Percentiles rank a stretch among this genome's conserved stretches.
phyloP scores from a whole-genome alignment of 1,140 invertebrate genomes.

The Antheraea mylitta region DNA sequence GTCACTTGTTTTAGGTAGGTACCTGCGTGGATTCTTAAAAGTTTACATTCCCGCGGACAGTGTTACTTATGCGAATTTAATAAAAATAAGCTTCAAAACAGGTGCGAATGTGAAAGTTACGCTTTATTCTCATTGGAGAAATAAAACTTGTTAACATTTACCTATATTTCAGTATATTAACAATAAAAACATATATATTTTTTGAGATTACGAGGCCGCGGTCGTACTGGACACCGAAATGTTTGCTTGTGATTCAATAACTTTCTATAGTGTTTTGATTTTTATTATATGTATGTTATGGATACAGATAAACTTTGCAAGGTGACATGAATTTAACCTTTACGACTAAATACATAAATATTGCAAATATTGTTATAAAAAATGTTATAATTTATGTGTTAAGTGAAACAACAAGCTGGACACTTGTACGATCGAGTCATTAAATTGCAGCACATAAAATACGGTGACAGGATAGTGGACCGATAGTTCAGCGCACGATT shows the following conservation, averaged over 20 bases:
- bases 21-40: conserved; percentile 1
- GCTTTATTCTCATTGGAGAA: neutral
- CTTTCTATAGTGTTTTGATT: neutral
- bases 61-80: neutral
- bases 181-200: neutral
- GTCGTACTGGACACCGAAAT: neutral
- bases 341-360: neutral
- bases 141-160: neutral
- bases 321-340: neutral
- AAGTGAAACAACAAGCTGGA: neutral
- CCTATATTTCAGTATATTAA: neutral
- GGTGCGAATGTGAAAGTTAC: neutral
- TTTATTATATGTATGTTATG: neutral
- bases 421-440: conserved; percentile 16
- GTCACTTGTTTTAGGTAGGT: conserved; percentile 25
- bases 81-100: neutral
- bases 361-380: neutral
- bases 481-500: neutral
- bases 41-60: neutral
- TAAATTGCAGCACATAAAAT: conserved; percentile 17
- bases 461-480: neutral
- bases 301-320: neutral
- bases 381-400: neutral
- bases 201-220: neutral
- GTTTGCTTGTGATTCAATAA: neutral